Evolutionary conservation across 2,888 invertebrate genomes (phyloP), one percentile per base, ranked within the genome.

Genomic region (Morinoia aosen): DNA sequence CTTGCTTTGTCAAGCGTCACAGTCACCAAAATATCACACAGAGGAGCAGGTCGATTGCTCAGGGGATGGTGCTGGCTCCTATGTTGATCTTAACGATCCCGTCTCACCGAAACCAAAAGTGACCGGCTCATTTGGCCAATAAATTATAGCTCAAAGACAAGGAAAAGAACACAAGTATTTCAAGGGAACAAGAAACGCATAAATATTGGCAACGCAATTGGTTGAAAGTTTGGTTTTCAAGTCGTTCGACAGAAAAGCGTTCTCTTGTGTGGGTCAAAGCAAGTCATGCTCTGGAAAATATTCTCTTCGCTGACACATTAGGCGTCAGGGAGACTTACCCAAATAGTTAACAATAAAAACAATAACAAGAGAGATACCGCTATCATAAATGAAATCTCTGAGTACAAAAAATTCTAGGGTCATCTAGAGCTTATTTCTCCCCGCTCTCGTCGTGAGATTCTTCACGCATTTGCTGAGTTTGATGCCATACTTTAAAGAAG

Each of bases 401-500:
- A 48, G 93, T 93, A 93, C 93, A 93, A 93, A 93, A 93, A 93
- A 57, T 56, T 76, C 90, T 57, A 58, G 57, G 56, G 39, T 57
- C 33, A 93, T 0, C 93, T 57, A 93, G 93, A 16, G 93, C n/a
- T 48, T 39, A 93, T 93, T 93, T 93, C 33, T 93, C n/a, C 93
- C 57, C 57, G n/a, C 95, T 39, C 58, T 95, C 61, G 33, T 64
- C 95, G 58, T 96, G 95, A 33, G 96, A 96, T 88, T 95, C 95
- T 58, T 76, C 57, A 12, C 88, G 95, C 57, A 91, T 48, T 96
- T 95, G 96, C 58, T 96, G 95, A 95, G 96, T 96, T 58, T 96
- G 96, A 95, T 98, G 98, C 98, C 98, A 99, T 97, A 99, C 98
- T 97, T 98, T 98, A 98, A 99, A 99, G 98, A 99, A 99, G 98